Conservation (phyloP, 2,797 vertebrate species). For the Pseudocheirus occidentalis region DNA sequence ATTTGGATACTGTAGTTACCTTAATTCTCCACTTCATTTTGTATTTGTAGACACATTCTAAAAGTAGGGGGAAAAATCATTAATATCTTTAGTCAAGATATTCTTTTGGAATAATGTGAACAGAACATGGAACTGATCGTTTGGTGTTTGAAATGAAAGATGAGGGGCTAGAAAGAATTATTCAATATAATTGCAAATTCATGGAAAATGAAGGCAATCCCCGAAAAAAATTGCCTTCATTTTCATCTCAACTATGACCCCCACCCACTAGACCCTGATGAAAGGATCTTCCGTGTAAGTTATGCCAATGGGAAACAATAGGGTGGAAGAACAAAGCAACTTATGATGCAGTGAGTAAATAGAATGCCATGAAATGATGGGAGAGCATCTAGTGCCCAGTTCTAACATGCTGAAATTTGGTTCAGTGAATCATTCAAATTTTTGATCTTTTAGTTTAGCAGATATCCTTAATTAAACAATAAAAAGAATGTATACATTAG, state of each 20-base stretch:
- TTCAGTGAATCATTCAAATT: slow-evolving; percentile 54
- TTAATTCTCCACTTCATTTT: slow-evolving; percentile 59
- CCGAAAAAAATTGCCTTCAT: slow-evolving; percentile 37
- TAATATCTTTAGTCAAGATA: slow-evolving; percentile 49
- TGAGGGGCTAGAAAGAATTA: slow-evolving; percentile 31
- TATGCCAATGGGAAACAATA: slow-evolving; percentile 59
- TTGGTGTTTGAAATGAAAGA: slow-evolving; percentile 43
- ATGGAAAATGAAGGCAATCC: slow-evolving; percentile 38
- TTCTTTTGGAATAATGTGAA: slow-evolving; percentile 16
- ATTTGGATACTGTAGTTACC: slow-evolving; percentile 36
- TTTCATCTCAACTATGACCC: slow-evolving; percentile 26
- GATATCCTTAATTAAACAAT: slow-evolving; percentile 63
- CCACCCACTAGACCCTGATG: slow-evolving; percentile 45
- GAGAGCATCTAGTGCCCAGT: neutral
- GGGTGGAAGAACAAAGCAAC: slow-evolving; percentile 63
- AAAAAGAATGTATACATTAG: slow-evolving; percentile 45
- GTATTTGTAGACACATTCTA: slow-evolving; percentile 37
- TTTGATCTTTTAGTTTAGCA: slow-evolving; percentile 49
- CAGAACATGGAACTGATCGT: slow-evolving; percentile 30
- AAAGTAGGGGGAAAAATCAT: slow-evolving; percentile 41
- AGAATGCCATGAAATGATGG: slow-evolving; percentile 62
- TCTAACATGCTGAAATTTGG: slow-evolving; percentile 39
- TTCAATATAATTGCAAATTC: slow-evolving; percentile 46
- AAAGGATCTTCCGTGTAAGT: slow-evolving; percentile 9
- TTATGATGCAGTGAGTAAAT: slow-evolving; percentile 60